Evolutionary conservation across 2,113 vertebrate genomes (phyloP), one percentile per base, ranked within the genome.

Genomic region (Phoenicopterus ruber): DNA sequence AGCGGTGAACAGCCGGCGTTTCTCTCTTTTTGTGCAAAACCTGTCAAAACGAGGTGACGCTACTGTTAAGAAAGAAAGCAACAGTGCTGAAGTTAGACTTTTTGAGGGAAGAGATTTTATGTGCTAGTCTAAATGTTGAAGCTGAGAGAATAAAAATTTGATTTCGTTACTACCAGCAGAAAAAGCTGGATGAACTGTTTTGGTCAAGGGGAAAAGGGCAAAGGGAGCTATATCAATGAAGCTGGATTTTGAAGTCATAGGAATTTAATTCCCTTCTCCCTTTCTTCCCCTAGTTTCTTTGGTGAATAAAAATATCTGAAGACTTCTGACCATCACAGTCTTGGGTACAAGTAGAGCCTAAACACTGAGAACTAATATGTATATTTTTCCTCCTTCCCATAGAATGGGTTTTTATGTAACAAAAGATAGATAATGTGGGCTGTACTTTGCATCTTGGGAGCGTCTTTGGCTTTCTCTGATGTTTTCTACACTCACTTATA

Each of bases 1-100:
- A 3, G 7, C 11, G 25, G 17, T 55, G 9, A 82, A 59, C 15
- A 50, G 50, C 9, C 2, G 1, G 24, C 2, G 0, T 44, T 62
- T 74, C 49, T 81, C 18, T 78, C 19, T 52, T 62, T 16, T 46
- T 69, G 38, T 50, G 25, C 16, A 40, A 34, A 70, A 86, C 7
- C 55, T 65, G 7, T 46, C 32, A n/a, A n/a, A 89, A 86, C 24
- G n/a, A 55, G 32, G 6, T 32, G 46, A 50, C 1, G 5, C 7
- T 22, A 24, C 21, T 40, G 10, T 80, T 55, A 66, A 65, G n/a
- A 74, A 63, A 49, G n/a, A 50, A 19, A 46, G 4, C 14, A 76
- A 42, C 15, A 8, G 18, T 47, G 18, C 34, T 79, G 49, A 49
- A 70, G 13, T n/a, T 73, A 21, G 47, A 28, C 14, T 34, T 52